These are phyloP conservation scores for Arion vulgaris DNA, from an alignment of 1,140 invertebrate genomes.

Conservation along the genomic window DNA sequence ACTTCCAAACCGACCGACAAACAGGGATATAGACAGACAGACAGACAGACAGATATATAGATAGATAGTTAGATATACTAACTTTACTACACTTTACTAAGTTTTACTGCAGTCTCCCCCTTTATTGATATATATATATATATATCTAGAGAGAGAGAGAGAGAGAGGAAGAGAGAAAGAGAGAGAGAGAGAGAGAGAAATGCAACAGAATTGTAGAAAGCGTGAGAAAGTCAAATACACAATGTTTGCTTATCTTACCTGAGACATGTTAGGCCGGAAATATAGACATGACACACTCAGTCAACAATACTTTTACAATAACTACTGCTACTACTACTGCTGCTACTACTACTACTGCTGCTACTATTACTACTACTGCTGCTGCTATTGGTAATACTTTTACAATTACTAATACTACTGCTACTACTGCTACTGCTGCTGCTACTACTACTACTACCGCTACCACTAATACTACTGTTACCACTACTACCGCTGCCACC, in stretches of 20 bases:
- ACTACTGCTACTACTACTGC: background rate
- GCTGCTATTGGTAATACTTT: background rate
- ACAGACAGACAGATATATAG: background rate
- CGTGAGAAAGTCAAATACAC: background rate
- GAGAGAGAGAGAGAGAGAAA: no score
- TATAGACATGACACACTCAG: no score
- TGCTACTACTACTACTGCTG: background rate
- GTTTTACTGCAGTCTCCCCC: no score
- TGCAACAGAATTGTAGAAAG: background rate
- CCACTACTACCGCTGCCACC: no score
- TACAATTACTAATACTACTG: no score
- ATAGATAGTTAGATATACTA: constrained; percentile 1
- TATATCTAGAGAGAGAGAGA: background rate
- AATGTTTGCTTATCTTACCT: background rate
- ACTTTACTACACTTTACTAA: no score
- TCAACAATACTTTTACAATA: no score
- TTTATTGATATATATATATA: no score
- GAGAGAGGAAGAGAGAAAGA: no score
- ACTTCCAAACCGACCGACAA: background rate
- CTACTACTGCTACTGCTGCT: no score
- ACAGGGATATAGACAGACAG: background rate
- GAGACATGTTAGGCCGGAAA: background rate
- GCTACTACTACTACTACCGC: no score
- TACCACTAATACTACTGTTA: no score
- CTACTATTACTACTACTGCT: background rate